Base-by-base conservation (phyloP, 2,888 invertebrate genomes). In the Tridacna crocea region DNA sequence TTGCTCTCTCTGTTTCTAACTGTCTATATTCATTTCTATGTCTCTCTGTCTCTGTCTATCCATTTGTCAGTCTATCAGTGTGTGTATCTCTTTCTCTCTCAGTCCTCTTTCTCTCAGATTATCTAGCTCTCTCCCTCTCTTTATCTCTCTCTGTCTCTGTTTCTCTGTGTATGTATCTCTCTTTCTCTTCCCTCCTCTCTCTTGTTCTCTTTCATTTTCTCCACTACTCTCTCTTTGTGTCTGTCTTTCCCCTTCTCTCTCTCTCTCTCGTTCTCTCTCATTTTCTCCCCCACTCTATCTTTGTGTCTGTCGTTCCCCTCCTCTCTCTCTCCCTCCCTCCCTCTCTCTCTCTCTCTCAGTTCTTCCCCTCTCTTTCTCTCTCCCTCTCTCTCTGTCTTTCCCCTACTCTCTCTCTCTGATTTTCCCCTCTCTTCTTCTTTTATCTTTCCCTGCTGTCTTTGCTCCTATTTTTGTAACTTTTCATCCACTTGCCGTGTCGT, bases 181-280 rank as follows among this genome's bases (percentile, higher is more conserved):
- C 72, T 72, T 13, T 72, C 72, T 51, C 72, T 72, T 13, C 51
- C 72, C 51, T 55, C 51, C 55, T 51, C 13, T 74, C 74, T 74
- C 74, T 74, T 60, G 58, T 60, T 74, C 74, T 74, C 74, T 60
- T 36, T 60, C 74, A 60, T 60, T 74, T 60, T 74, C 74, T 58
- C 74, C 60, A 58, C 27, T 60, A 60, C 74, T 60, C 74, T 74
- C 74, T 60, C 74, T 74, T 60, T 60, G 60, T 74, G 60, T 60
- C 60, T 74, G 51, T 51, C 72, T 72, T 55, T 72, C 48, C 60
- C 61, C 60, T 10, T 74, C 74, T 74, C 51, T 72, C 72, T 72
- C 51, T 72, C 72, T 72, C 51, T 72, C 55, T 72, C 51, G 48
- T 55, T 72, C 51, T 51, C 72, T 72, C 51, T 72, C 72, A 51